Conservation (phyloP, 2,888 invertebrate species). For the Clusia tigrina region DNA sequence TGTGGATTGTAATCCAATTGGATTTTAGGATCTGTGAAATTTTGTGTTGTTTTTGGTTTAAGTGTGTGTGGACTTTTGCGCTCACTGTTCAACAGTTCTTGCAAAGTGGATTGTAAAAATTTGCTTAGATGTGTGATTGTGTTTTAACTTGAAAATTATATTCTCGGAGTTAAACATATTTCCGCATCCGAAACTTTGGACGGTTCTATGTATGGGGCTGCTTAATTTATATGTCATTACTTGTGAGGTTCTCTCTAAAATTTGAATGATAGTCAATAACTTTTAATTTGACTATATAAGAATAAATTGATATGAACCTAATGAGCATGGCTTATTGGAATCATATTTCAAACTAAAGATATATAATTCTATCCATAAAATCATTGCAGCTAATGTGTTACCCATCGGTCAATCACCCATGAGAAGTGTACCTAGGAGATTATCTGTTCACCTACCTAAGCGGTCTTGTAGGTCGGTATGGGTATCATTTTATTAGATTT, state of each 20-base stretch:
- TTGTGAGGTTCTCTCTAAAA: too few relatives aligned
- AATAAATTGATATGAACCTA: too few relatives aligned
- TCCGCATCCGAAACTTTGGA: slow-evolving; percentile 30
- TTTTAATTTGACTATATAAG: too few relatives aligned
- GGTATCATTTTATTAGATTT: too few relatives aligned
- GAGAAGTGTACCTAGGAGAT: too few relatives aligned
- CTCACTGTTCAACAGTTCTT: background rate
- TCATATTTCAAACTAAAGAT: background rate
- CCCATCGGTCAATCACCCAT: too few relatives aligned
- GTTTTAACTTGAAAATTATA: background rate
- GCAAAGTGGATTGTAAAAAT: background rate
- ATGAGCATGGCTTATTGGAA: background rate
- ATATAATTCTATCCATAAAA: background rate
- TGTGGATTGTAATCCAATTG: slow-evolving; percentile 41
- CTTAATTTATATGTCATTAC: too few relatives aligned
- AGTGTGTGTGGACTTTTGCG: background rate
- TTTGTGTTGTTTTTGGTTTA: background rate
- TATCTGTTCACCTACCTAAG: too few relatives aligned
- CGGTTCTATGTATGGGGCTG: background rate
- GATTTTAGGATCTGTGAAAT: background rate
- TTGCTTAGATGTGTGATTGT: background rate
- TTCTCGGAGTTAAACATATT: slow-evolving; percentile 14
- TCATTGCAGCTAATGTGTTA: too few relatives aligned
- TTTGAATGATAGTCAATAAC: too few relatives aligned
- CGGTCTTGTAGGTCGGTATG: too few relatives aligned